Evolutionary conservation across 2,113 vertebrate species (phyloP).

Genomic region (Setophaga petechia): DNA sequence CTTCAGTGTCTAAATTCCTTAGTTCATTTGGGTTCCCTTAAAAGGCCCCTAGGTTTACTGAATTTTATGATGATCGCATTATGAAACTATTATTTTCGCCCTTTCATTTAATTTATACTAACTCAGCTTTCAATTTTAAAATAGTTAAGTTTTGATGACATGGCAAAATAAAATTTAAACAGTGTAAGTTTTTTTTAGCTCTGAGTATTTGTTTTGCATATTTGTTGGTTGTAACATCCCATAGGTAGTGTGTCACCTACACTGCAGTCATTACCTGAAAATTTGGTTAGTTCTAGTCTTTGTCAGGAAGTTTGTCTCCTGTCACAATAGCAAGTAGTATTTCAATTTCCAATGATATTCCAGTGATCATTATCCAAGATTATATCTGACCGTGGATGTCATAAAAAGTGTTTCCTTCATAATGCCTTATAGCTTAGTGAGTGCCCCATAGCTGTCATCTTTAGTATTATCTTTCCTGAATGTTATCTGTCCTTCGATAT

Average conservation of each 20-base stretch:
- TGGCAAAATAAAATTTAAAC: background rate
- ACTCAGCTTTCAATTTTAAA: background rate
- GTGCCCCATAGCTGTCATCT: background rate
- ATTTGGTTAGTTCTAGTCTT: background rate
- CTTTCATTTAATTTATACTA: background rate
- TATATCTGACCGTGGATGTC: background rate
- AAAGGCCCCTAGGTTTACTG: background rate
- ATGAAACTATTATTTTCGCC: background rate
- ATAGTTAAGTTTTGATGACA: background rate
- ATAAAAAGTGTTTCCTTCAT: background rate
- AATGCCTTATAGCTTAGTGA: background rate
- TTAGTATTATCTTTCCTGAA: background rate
- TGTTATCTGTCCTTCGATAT: background rate
- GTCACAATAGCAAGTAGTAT: background rate
- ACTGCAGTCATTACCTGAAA: background rate
- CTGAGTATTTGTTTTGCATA: fast-evolving
- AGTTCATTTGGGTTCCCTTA: background rate
- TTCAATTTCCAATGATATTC: background rate
- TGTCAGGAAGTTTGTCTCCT: background rate
- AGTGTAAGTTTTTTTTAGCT: background rate
- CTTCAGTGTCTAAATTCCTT: background rate
- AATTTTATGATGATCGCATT: background rate
- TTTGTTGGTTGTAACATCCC: background rate
- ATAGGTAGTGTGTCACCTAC: background rate
- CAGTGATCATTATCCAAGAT: background rate